Evolutionary conservation across 2,888 invertebrate species (phyloP).

Genomic region (Standfussiana lucernea): DNA sequence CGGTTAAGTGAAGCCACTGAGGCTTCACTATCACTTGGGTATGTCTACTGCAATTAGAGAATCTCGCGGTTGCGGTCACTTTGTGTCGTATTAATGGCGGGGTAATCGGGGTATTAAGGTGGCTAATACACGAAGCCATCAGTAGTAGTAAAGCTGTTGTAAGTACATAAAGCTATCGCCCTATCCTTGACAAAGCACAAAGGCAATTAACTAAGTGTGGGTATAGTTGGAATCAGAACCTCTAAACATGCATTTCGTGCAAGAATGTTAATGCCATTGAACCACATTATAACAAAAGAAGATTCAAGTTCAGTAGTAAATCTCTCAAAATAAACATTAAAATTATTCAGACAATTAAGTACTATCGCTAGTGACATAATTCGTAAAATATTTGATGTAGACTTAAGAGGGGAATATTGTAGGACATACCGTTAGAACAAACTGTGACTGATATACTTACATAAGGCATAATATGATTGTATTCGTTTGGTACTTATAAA

Average conservation of each 20-base stretch:
- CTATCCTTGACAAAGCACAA: constrained; percentile 37
- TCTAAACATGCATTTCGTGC: constrained; percentile 35
- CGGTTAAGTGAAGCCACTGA: neutral
- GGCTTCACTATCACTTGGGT: neutral
- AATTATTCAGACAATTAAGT: too few species aligned
- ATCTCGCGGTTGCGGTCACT: neutral
- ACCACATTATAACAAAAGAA: constrained; percentile 10
- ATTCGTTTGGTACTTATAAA: too few species aligned
- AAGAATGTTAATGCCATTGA: constrained; percentile 43
- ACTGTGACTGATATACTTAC: too few species aligned
- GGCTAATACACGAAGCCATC: neutral
- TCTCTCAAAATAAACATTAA: too few species aligned
- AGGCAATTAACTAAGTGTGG: constrained; percentile 25
- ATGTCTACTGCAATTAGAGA: neutral
- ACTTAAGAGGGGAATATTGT: too few species aligned
- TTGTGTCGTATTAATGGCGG: neutral
- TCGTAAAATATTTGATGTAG: too few species aligned
- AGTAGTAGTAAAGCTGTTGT: neutral
- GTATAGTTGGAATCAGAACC: neutral
- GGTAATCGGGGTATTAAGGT: neutral
- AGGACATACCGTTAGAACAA: too few species aligned
- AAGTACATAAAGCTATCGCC: neutral
- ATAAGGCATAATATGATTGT: too few species aligned
- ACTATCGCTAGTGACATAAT: too few species aligned
- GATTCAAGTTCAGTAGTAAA: neutral